Conservation (phyloP, 1,140 invertebrate genomes). For the Tetragonula clypearis region DNA sequence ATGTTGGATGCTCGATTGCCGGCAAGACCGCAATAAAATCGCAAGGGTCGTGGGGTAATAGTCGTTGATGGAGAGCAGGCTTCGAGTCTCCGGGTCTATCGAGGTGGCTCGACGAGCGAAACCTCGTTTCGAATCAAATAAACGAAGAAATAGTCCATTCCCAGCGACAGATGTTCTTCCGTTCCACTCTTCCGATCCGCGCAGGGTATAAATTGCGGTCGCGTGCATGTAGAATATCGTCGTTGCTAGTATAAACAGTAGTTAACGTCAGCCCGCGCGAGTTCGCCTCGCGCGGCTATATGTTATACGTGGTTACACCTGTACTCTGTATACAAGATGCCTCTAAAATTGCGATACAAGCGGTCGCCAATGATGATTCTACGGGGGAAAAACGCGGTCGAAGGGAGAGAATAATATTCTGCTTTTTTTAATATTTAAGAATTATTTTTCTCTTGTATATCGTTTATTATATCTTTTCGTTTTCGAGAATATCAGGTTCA, state of each 20-base stretch:
- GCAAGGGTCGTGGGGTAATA: constrained; percentile 20
- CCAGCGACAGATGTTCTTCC: not conserved
- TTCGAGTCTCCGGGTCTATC: not conserved
- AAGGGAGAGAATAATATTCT: too few species aligned
- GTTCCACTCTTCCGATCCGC: too few species aligned
- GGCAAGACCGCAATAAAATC: constrained; percentile 26
- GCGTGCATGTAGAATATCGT: not conserved
- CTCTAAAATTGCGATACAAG: not conserved
- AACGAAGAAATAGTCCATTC: constrained; percentile 31
- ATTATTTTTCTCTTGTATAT: too few species aligned
- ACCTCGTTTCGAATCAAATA: constrained; percentile 46
- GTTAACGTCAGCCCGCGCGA: constrained; percentile 12
- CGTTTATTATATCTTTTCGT: too few species aligned
- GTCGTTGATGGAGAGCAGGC: constrained; percentile 22
- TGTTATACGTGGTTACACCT: not conserved
- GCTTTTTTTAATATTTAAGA: too few species aligned
- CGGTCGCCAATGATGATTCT: too few species aligned
- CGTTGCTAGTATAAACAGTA: constrained; percentile 33
- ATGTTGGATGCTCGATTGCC: constrained; percentile 27
- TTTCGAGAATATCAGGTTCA: too few species aligned
- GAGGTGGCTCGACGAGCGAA: not conserved
- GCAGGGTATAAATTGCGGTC: not conserved
- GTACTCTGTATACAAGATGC: constrained; percentile 10
- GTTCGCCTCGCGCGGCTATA: not conserved
- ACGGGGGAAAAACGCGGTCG: too few species aligned